Conservation (phyloP, 2,797 vertebrate genomes). For the Oreochromis grahami region DNA sequence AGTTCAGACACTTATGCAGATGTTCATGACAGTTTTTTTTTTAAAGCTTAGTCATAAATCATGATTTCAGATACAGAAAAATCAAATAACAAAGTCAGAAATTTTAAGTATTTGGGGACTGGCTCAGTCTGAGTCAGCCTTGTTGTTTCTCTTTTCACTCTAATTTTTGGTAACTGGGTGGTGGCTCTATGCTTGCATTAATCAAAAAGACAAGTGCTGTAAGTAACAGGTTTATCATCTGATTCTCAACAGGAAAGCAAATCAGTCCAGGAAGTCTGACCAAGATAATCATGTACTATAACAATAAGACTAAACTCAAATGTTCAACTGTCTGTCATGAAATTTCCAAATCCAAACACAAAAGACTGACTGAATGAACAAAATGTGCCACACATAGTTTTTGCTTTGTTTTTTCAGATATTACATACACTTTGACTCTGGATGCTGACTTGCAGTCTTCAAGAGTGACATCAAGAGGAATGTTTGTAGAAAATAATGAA, state of each 20-base stretch:
- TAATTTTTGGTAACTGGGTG: not conserved
- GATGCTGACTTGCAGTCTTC: conserved; percentile 84
- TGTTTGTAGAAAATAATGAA: conserved; percentile 84
- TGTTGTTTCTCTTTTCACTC: not conserved
- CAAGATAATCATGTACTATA: not conserved
- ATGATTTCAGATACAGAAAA: not conserved
- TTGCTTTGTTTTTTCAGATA: conserved; percentile 51
- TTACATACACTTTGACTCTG: conserved; percentile 83
- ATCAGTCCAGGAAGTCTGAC: not conserved
- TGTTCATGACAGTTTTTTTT: not conserved
- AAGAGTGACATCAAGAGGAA: conserved; percentile 82
- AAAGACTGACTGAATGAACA: not conserved
- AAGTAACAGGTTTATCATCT: not conserved
- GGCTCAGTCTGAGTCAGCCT: not conserved
- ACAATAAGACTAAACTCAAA: not conserved
- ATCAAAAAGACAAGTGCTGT: not conserved
- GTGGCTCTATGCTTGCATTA: not conserved
- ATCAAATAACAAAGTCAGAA: not conserved
- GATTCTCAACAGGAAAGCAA: not conserved
- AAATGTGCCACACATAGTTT: not conserved
- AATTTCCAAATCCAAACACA: not conserved
- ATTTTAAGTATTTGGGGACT: not conserved
- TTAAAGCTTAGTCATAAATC: not conserved
- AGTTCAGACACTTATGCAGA: not conserved
- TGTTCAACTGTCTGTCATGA: not conserved